Evolutionary conservation across 92 coral and sea anemone species (phyloP).

Genomic region (Porites lobata): DNA sequence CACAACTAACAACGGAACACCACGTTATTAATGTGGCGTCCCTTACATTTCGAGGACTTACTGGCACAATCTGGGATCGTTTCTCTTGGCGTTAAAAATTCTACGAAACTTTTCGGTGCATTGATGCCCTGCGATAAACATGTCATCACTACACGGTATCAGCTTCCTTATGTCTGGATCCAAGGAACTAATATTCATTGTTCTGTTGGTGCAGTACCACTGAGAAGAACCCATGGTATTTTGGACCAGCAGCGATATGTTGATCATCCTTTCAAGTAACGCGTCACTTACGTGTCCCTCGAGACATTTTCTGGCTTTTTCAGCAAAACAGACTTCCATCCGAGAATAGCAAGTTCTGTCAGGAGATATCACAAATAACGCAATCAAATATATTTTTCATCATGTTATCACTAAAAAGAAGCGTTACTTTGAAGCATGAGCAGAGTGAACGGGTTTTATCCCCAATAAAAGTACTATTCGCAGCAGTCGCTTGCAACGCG

Average conservation of each 20-base stretch:
- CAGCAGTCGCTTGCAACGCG: too few species aligned
- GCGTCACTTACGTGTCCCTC: conserved; percentile 22
- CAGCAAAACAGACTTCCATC: conserved; percentile 7
- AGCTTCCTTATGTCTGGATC: conserved; percentile 28
- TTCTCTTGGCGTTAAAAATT: conserved; percentile 37
- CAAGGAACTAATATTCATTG: conserved; percentile 32
- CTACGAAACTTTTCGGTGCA: conserved; percentile 45
- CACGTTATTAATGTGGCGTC: too few species aligned
- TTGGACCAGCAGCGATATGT: conserved; percentile 32
- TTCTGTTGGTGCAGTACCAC: conserved; percentile 49
- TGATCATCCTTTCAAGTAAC: neutral
- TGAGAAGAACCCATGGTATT: conserved; percentile 38
- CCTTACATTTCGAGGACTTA: neutral
- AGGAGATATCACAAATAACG: neutral
- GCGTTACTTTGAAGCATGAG: too few species aligned
- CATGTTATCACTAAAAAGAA: too few species aligned
- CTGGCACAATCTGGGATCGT: conserved; percentile 54
- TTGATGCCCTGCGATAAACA: conserved; percentile 33
- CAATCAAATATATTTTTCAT: too few species aligned
- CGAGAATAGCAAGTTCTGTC: conserved; percentile 12
- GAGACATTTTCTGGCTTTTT: conserved; percentile 23
- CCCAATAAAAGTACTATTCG: too few species aligned
- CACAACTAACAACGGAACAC: too few species aligned
- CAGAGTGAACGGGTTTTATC: too few species aligned
- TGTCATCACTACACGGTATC: conserved; percentile 45